Evolutionary conservation across 2,888 invertebrate genomes (phyloP), one percentile per base, ranked within the genome.

Genomic region (Gastracanthus pulcherrimus): DNA sequence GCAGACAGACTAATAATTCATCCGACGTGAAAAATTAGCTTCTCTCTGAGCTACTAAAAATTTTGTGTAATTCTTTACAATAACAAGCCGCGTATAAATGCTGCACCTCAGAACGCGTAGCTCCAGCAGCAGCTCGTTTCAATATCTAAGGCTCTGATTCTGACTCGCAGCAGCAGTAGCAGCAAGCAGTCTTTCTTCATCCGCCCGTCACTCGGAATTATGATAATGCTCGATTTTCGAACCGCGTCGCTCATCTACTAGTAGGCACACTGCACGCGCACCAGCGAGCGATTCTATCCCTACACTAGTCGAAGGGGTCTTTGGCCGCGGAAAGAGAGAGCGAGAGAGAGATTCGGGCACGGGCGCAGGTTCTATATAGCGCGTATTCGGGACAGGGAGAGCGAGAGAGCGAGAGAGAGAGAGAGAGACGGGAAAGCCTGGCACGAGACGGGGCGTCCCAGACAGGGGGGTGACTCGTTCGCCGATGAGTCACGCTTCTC

Each of bases 141-240:
- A 72, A 72, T 74, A 74, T 67, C 48, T 48, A 48, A 72, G 51
- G 31, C 31, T 23, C 34, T 84, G 84, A 85, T 84, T 85, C 84
- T n/a, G n/a, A n/a, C n/a, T 84, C 84, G 83, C 84, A 81, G 51
- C 19, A 1, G 16, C 51, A 23, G 3, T 4, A 26, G 62, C 36
- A 36, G 31, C 36, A 36, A 36, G 31, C 36, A 36, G 62, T n/a
- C n/a, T 34, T 75, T 77, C 34, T 48, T 58, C 66, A 60, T 58
- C 23, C 45, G 31, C 11, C 48, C 69, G 60, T 79, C 82, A 48
- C 74, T 81, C 51, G 83, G 87, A 87, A 89, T 90, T 89, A 90
- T 89, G 87, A 87, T 89, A 90, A 89, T 89, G 87, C 85, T 78
- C 76, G 72, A 83, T 83, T 78, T 66, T 70, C 58, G 26, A 41